Conservation (phyloP, 2,113 vertebrate genomes). For the Picathartes gymnocephalus region DNA sequence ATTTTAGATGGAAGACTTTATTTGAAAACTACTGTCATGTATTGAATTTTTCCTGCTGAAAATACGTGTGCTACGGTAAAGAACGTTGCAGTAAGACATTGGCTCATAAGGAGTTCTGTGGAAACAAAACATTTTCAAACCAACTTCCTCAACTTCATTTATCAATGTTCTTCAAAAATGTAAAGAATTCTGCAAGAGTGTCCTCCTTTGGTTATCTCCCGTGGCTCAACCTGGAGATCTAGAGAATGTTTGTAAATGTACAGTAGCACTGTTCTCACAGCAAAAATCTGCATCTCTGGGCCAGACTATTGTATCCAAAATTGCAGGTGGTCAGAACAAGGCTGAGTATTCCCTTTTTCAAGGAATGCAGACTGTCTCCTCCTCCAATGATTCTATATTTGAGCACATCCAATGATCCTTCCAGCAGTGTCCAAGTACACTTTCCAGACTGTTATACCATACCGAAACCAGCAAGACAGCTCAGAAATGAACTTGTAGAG, state of each 20-base stretch:
- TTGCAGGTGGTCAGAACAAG: constrained; percentile 59
- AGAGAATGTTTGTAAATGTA: constrained; percentile 83
- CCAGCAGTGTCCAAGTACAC: constrained; percentile 67
- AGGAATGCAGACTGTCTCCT: constrained; percentile 70
- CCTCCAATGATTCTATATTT: constrained; percentile 70
- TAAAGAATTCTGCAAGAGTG: constrained; percentile 70
- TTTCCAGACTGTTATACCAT: constrained; percentile 85
- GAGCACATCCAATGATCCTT: constrained; percentile 89
- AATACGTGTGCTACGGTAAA: constrained; percentile 65
- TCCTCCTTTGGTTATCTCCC: constrained; percentile 65
- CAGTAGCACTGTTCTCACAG: constrained; percentile 70
- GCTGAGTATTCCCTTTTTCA: constrained; percentile 62
- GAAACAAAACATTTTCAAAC: constrained; percentile 67
- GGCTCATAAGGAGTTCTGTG: constrained; percentile 60
- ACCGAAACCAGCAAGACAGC: constrained; percentile 92
- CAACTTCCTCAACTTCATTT: constrained; percentile 71
- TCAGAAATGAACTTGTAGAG: constrained; percentile 73
- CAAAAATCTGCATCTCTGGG: constrained; percentile 68
- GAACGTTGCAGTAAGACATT: constrained; percentile 67
- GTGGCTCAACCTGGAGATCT: constrained; percentile 65
- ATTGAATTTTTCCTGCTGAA: constrained; percentile 82
- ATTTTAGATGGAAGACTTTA: constrained; percentile 98
- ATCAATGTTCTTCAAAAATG: constrained; percentile 69
- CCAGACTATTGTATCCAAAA: constrained; percentile 69
- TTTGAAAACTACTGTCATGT: constrained; percentile 99